Percentiles rank a stretch among this genome's conserved stretches.
phyloP scores from a whole-genome alignment of 2,113 vertebrate genomes.

The Aix galericulata region DNA sequence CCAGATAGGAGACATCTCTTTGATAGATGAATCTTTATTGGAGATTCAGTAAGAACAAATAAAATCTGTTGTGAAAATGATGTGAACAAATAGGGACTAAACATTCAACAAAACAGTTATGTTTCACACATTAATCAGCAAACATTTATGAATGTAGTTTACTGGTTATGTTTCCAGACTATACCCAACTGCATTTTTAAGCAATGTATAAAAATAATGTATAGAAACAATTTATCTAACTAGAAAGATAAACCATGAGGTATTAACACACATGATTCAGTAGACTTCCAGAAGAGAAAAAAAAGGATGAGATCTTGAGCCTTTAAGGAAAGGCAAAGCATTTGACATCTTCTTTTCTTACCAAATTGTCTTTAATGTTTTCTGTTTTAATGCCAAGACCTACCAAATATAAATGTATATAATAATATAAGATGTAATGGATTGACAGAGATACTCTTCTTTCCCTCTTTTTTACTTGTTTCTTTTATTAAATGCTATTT shows the following conservation, averaged over 20 bases:
- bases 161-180: not conserved
- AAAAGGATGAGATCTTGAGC: not conserved
- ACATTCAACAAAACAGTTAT: not conserved
- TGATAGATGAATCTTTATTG: not conserved
- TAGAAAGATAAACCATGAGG: not conserved
- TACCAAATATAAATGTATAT: not conserved
- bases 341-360: not conserved
- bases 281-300: not conserved
- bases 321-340: not conserved
- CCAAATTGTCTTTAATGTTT: not conserved
- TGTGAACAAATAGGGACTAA: not conserved
- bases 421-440: not conserved
- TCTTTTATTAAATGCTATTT: not conserved
- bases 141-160: not conserved
- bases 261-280: not conserved
- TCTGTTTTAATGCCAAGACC: not conserved
- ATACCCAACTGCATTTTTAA: not conserved
- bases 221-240: not conserved
- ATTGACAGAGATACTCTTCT: not conserved
- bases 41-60: not conserved
- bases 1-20: not conserved
- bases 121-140: not conserved
- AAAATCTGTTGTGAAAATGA: not conserved
- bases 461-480: not conserved
- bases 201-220: not conserved